Conservation (phyloP, 2,113 vertebrate species). For the Scomber japonicus region DNA sequence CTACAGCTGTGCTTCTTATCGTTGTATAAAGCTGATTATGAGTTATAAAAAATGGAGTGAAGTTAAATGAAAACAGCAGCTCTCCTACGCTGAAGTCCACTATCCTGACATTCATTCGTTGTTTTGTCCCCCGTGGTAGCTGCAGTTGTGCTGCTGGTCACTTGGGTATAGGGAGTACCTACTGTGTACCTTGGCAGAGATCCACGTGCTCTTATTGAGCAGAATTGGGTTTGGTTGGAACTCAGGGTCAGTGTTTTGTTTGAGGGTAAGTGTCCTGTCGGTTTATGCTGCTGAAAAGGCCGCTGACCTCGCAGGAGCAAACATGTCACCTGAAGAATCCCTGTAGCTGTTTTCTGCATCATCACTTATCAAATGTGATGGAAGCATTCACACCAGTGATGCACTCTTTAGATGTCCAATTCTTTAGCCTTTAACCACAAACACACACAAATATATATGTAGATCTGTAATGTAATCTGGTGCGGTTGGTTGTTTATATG, state of each 20-base stretch:
- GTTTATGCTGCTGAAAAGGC: conserved; percentile 58
- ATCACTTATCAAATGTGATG: not conserved
- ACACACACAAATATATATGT: too few species aligned
- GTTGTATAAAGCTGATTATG: conserved; percentile 5
- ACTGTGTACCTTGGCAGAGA: not conserved
- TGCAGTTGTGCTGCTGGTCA: conserved; percentile 13
- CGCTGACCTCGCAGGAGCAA: conserved; percentile 56
- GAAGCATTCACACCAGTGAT: not conserved
- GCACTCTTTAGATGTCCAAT: not conserved
- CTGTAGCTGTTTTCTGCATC: not conserved
- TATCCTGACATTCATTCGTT: not conserved
- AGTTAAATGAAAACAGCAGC: not conserved
- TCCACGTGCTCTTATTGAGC: conserved; percentile 52
- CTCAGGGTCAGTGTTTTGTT: conserved; percentile 61
- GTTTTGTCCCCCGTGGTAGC: not conserved
- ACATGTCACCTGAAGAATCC: conserved; percentile 29
- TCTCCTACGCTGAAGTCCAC: not conserved
- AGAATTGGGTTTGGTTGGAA: conserved; percentile 37
- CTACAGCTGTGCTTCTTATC: conserved; percentile 13
- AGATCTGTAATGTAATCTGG: too few species aligned
- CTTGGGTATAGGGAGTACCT: not conserved
- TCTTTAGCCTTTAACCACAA: not conserved
- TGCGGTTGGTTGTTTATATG: not conserved
- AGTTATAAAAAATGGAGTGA: not conserved
- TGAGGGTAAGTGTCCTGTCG: conserved; percentile 80